A percentile compares a stretch with the other conserved stretches of the same genome.
phyloP scores from a whole-genome alignment of 2,113 vertebrate genomes.

The Lepus timidus region DNA sequence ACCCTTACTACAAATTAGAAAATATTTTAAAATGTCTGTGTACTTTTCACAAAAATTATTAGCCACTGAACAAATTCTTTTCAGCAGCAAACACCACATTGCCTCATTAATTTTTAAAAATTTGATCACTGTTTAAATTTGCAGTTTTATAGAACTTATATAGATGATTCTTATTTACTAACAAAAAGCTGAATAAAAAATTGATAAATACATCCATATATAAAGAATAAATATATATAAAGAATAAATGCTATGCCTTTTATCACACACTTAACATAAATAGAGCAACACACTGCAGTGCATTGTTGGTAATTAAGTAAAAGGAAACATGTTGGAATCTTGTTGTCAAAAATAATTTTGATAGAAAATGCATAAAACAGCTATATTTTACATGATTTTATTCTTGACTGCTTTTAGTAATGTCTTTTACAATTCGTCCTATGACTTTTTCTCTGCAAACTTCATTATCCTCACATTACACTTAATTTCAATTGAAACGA shows the following conservation, averaged over 20 bases:
- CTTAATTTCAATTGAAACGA: conserved; percentile 42
- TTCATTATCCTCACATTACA: conserved; percentile 22
- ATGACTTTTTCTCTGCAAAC: not conserved
- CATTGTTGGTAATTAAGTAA: conserved; percentile 6
- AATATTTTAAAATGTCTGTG: conserved; percentile 29
- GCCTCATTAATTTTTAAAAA: not conserved
- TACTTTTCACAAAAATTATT: not conserved
- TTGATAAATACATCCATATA: not conserved
- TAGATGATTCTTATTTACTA: not conserved
- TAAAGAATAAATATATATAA: not conserved
- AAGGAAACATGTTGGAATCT: not conserved
- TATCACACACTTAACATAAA: not conserved
- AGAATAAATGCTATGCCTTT: conserved; percentile 6
- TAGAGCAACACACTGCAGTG: not conserved
- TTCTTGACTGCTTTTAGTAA: conserved; percentile 10
- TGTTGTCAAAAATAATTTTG: conserved; percentile 45
- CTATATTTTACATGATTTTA: not conserved
- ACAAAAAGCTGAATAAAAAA: conserved; percentile 14
- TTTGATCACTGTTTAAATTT: not conserved
- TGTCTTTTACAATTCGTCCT: conserved; percentile 38
- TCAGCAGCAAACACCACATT: conserved; percentile 33
- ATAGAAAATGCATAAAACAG: conserved; percentile 25
- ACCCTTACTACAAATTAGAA: conserved; percentile 9
- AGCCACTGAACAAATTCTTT: not conserved
- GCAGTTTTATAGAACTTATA: not conserved